Evolutionary conservation across 2,797 vertebrate genomes (phyloP).

Genomic region (Pseudomugil tenellus): DNA sequence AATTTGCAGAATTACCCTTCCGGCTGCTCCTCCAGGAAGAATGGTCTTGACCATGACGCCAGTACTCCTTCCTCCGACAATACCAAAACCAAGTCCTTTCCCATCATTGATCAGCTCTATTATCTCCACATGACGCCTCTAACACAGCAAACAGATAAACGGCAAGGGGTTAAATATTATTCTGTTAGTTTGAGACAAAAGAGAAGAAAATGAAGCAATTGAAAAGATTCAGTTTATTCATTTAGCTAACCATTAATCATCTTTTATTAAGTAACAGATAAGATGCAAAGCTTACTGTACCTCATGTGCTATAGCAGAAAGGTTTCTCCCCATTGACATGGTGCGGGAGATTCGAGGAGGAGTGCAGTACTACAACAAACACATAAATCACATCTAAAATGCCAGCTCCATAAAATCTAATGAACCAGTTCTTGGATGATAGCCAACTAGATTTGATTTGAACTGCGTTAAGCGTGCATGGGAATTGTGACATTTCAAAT

Average conservation of each 20-base stretch:
- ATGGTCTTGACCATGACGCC: conserved; percentile 96
- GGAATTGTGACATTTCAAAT: conserved; percentile 57
- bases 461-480: conserved; percentile 22
- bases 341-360: conserved; percentile 76
- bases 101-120: conserved; percentile 93
- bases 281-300: conserved; percentile 45
- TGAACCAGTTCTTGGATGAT: conserved; percentile 15
- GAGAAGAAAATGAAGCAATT: not conserved
- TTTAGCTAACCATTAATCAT: too few relatives aligned
- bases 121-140: conserved; percentile 90
- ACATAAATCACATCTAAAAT: conserved; percentile 36
- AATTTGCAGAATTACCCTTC: conserved; percentile 81
- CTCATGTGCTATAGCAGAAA: conserved; percentile 77
- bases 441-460: conserved; percentile 29
- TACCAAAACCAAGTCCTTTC: conserved; percentile 94
- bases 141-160: conserved; percentile 5
- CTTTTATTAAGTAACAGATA: not conserved
- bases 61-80: conserved; percentile 91
- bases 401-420: conserved; percentile 20
- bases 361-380: conserved; percentile 73
- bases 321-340: conserved; percentile 78
- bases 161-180: conserved; percentile 1
- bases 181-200: not conserved
- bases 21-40: conserved; percentile 91
- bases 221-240: too few relatives aligned